A percentile compares a stretch with the other conserved stretches of the same genome.
These are phyloP conservation scores for Zaprionus davidi DNA, from an alignment of 1,140 invertebrate species.

Conservation along the genomic window DNA sequence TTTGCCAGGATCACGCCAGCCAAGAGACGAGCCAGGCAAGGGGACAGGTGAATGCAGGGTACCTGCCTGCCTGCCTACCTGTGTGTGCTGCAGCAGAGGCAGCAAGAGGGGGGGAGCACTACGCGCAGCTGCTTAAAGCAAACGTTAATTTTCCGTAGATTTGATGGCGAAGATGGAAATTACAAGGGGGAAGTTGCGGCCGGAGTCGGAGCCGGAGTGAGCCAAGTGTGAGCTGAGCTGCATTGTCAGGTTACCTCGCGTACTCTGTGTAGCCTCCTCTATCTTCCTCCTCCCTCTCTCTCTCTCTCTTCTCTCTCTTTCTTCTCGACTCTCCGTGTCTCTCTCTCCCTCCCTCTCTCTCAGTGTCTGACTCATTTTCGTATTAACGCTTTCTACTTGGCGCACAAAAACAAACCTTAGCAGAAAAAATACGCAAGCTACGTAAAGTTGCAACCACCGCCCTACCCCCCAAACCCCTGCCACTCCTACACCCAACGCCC, in stretches of 20 bases:
- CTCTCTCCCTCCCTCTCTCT: background rate
- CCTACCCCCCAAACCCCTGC: background rate
- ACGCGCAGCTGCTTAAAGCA: constrained; percentile 12
- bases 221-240: background rate
- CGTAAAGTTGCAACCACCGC: background rate
- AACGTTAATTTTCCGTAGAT: constrained; percentile 70
- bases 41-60: constrained; percentile 48
- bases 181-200: background rate
- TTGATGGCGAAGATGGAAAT: constrained; percentile 14
- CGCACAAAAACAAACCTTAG: constrained; percentile 2
- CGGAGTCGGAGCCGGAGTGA: background rate
- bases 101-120: background rate
- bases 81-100: background rate
- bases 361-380: background rate
- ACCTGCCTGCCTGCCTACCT: background rate
- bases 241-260: background rate
- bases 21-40: background rate
- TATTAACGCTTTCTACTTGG: constrained; percentile 3
- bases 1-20: constrained; percentile 63
- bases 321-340: background rate
- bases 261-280: background rate
- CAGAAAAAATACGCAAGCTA: background rate
- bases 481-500: background rate
- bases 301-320: no score
- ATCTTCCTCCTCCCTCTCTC: background rate